Percentiles rank a stretch among this genome's conserved stretches.
Conservation (phyloP, 2,113 vertebrate genomes). For the Micronisus gabar region DNA sequence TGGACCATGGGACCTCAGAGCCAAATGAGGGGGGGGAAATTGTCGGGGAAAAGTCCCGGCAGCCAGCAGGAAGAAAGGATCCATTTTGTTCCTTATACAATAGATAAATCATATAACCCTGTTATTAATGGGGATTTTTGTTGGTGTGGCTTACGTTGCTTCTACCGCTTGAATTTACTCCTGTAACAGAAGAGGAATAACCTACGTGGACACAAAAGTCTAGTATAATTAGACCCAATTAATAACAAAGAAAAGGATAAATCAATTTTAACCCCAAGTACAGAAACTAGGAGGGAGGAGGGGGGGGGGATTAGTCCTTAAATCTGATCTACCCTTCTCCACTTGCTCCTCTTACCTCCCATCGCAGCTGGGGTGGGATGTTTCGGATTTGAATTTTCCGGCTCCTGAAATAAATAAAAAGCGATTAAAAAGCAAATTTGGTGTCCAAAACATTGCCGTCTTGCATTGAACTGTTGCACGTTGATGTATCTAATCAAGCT, state of each 20-base stretch:
- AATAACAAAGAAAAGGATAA: not conserved
- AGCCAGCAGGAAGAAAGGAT: not conserved
- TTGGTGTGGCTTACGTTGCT: not conserved
- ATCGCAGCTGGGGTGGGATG: constrained; percentile 92
- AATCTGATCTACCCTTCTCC: not conserved
- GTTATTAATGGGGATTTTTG: not conserved
- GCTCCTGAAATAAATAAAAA: constrained; percentile 77
- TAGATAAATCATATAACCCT: not conserved
- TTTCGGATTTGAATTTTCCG: constrained; percentile 94
- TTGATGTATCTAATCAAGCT: rapidly evolving
- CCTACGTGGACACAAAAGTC: not conserved
- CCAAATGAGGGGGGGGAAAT: not conserved
- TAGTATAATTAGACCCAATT: not conserved
- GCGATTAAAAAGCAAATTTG: not conserved
- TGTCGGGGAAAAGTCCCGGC: not conserved
- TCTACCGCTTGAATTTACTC: not conserved
- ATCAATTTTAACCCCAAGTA: not conserved
- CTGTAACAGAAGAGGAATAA: not conserved
- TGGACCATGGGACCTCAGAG: not conserved
- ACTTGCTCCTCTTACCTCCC: constrained; percentile 82
- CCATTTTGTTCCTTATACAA: not conserved
- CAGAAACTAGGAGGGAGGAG: not conserved
- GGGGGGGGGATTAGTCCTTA: not conserved
- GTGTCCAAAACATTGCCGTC: rapidly evolving
- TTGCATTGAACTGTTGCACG: rapidly evolving